Evolutionary conservation across 2,113 vertebrate species (phyloP), one percentile per base, ranked within the genome.

Genomic region (Podarcis cretensis): DNA sequence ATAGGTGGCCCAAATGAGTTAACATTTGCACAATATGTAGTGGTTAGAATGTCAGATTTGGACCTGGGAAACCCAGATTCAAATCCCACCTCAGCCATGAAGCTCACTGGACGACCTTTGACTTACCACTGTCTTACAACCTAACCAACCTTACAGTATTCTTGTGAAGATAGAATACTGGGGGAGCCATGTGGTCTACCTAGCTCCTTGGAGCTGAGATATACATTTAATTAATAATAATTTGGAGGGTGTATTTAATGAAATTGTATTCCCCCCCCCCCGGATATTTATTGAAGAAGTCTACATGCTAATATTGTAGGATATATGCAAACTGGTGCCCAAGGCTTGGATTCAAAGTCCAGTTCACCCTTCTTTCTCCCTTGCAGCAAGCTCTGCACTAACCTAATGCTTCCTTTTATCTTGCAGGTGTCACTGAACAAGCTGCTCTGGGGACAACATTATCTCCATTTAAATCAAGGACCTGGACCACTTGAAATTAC

Each of bases 391-490:
- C 54, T 65, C 23, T 71, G 87, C 18, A 63, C 25, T 0, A 0
- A n/a, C 23, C 87, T 91, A 16, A 30, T 75, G 77, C 88, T 82
- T 86, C 9, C 0, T 63, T 92, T 83, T 92, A 83, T 92, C 83
- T 96, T 96, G 27, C 90, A 96, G 96, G 76, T 92, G 87, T 85
- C 93, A 20, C 84, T 43, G 63, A 37, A 7, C 32, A 86, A 81
- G 81, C 86, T 30, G 81, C 57, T 40, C 88, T 87, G 90, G 88
- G 80, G 79, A 85, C n/a, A 92, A 90, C 43, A 68, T 6, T 79
- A 40, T 73, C 90, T 80, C 90, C 91, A 76, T 25, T 54, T 93
- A 92, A 94, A 93, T 85, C 92, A 93, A 94, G 92, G 75, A 73
- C 63, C 83, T 59, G 63, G 89, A 85, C 84, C 91, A 87, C 85